Evolutionary conservation across 1,140 invertebrate genomes (phyloP).

Genomic region (Halyomorpha halys): DNA sequence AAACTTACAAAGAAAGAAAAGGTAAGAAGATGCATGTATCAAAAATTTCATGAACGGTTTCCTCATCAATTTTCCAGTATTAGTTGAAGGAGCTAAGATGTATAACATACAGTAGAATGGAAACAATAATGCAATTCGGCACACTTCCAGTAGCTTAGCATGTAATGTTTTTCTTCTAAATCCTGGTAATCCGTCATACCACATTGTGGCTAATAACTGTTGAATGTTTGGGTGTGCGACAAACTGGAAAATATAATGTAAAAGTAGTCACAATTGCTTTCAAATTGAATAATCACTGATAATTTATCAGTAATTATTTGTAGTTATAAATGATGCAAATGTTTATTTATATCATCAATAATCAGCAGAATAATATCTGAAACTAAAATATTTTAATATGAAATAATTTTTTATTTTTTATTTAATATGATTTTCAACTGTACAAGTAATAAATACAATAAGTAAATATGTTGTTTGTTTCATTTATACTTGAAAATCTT

Average conservation of each 20-base stretch:
- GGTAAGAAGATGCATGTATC: slow-evolving; percentile 80
- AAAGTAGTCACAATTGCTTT: too few species aligned
- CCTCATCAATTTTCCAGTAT: slow-evolving; percentile 64
- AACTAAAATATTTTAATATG: too few species aligned
- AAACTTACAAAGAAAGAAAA: slow-evolving; percentile 76
- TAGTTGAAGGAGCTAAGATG: slow-evolving; percentile 64
- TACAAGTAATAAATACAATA: too few species aligned
- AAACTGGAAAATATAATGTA: slow-evolving; percentile 47
- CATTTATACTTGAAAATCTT: too few species aligned
- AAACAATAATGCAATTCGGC: slow-evolving; percentile 66
- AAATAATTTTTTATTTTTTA: too few species aligned
- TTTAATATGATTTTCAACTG: too few species aligned
- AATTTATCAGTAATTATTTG: too few species aligned
- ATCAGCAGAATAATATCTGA: too few species aligned
- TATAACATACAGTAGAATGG: slow-evolving; percentile 77
- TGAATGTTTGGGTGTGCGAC: slow-evolving; percentile 89
- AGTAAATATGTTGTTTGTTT: too few species aligned
- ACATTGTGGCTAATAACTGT: slow-evolving; percentile 78
- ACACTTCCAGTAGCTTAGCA: slow-evolving; percentile 58
- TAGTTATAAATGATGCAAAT: too few species aligned
- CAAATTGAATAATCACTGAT: too few species aligned
- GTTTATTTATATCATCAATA: too few species aligned
- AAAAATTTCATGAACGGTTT: slow-evolving; percentile 93
- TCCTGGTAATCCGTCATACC: slow-evolving; percentile 84
- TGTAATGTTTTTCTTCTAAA: slow-evolving; percentile 64